Evolutionary conservation across 1,140 invertebrate species (phyloP), one percentile per base, ranked within the genome.

Genomic region (Eriosoma lanigerum): DNA sequence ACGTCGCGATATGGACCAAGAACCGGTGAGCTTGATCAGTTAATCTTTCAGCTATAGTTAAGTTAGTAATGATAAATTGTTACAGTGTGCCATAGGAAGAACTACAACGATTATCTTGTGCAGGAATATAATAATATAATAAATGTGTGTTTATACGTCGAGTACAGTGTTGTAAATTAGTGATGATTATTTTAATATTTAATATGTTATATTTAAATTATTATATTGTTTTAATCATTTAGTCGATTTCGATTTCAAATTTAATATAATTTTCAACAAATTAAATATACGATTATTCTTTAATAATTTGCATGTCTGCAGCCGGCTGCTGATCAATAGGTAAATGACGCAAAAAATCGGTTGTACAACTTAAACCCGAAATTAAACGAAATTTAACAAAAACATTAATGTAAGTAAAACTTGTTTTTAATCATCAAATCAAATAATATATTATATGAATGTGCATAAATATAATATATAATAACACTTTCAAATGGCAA

Each of bases 1-100:
- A 60, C 73, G 73, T 58, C 73, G 66, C 44, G 73, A 76, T 76
- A 76, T 76, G 52, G 73, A 76, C 73, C 73, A 76, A 54, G 73
- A 76, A 76, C 73, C 50, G 73, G 32, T 56, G 73, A 56, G 73
- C 52, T 54, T 76, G 73, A 76, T 76, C 73, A 58, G 73, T 60
- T 76, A 76, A 76, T 76, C 73, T 76, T 56, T 44, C 58, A 76
- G 54, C 73, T 44, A 76, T 54, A 75, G 72, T 56, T 60, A 76
- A 76, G 73, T 58, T 56, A 76, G 52, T 44, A 26, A 58, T 76
- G 73, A 56, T 76, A 58, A 76, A 76, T 73, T 54, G 66, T 70
- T 70, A 70, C 66, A 70, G 48, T 73, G 38, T 68, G 44, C 38
- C 38, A 46, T 44, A 68, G 44, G 32, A 68, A 68, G 44, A 68